Conservation (phyloP, 2,797 vertebrate species). For the Sebastes miniatus region DNA sequence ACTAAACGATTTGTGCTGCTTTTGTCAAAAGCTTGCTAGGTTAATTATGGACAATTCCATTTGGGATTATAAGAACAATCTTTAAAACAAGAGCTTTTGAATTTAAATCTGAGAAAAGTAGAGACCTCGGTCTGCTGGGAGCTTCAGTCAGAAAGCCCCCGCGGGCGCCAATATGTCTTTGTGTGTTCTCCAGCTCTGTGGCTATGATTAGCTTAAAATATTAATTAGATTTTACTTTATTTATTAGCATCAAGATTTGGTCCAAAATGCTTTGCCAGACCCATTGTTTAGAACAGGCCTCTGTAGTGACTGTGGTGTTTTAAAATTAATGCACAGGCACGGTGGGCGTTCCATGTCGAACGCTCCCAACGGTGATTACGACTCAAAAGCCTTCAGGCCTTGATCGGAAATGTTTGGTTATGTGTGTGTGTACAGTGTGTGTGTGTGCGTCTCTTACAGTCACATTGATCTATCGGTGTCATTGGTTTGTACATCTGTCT, state of each 20-base stretch:
- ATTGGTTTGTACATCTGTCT: conserved; percentile 53
- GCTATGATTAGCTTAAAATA: conserved; percentile 80
- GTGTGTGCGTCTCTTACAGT: conserved; percentile 18
- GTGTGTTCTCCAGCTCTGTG: conserved; percentile 76
- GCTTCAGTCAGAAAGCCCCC: conserved; percentile 68
- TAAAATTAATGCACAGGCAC: conserved; percentile 40
- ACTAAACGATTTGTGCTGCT: conserved; percentile 45
- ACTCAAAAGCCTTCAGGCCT: conserved; percentile 42
- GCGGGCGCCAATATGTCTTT: conserved; percentile 79
- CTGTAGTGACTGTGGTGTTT: conserved; percentile 29
- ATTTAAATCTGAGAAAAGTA: conserved; percentile 71
- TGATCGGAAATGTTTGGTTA: conserved; percentile 34
- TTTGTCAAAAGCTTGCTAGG: conserved; percentile 53
- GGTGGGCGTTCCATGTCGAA: conserved; percentile 43
- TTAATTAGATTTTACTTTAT: conserved; percentile 81
- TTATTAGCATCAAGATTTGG: conserved; percentile 72
- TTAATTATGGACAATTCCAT: conserved; percentile 67
- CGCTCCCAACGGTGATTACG: conserved; percentile 55
- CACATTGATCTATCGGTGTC: conserved; percentile 53
- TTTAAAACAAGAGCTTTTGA: conserved; percentile 73
- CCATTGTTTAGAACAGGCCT: conserved; percentile 41
- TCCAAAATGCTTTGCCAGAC: conserved; percentile 49
- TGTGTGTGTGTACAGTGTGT: not conserved
- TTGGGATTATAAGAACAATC: conserved; percentile 63
- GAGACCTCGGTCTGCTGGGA: conserved; percentile 69